phyloP scores from a whole-genome alignment of 2,888 invertebrate genomes.

The Epirrita christyi region DNA sequence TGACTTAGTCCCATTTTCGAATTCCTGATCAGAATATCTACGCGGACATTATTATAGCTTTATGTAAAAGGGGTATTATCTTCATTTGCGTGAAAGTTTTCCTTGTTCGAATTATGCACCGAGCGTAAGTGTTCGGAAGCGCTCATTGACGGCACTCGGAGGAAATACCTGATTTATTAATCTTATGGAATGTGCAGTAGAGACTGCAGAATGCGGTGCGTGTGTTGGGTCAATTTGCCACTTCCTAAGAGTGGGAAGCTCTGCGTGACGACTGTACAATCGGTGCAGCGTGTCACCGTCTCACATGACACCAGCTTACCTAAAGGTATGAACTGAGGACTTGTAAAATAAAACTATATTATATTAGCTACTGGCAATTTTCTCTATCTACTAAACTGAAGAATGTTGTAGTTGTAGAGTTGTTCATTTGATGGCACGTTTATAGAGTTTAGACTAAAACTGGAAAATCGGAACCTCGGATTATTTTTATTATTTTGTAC shows the following conservation, averaged over 20 bases:
- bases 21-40: no score
- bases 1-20: no score
- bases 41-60: no score
- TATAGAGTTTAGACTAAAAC: no score
- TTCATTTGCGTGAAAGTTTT: conserved; percentile 11
- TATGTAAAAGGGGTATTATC: neutral
- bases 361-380: no score
- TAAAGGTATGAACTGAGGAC: no score
- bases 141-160: conserved; percentile 27
- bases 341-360: no score
- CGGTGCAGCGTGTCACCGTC: neutral
- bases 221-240: conserved; percentile 35
- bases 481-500: no score
- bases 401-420: no score
- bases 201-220: conserved; percentile 7
- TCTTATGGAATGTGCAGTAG: conserved; percentile 30
- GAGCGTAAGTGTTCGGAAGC: conserved; percentile 31
- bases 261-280: conserved; percentile 18
- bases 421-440: no score
- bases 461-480: no score
- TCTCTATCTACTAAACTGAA: no score
- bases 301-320: neutral
- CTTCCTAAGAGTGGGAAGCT: conserved; percentile 42
- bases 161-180: conserved; percentile 46
- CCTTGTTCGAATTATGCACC: conserved; percentile 6